These are phyloP conservation scores for Galeruca laticollis DNA, from an alignment of 2,888 invertebrate species.

Conservation along the genomic window DNA sequence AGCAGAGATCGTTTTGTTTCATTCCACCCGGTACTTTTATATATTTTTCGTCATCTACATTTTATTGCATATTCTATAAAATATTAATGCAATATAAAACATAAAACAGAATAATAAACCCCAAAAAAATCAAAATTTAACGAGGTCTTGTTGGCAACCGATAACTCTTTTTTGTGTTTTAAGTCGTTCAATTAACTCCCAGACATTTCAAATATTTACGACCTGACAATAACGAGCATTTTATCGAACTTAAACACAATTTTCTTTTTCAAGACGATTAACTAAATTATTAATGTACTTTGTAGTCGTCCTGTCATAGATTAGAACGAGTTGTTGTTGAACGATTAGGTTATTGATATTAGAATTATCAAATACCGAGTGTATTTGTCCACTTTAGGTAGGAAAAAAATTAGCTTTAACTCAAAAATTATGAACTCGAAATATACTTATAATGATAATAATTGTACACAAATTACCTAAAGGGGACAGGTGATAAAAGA, in stretches of 20 bases:
- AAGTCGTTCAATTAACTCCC: slow-evolving; percentile 26
- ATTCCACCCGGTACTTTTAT: no score
- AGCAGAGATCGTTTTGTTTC: no score
- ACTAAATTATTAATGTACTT: slow-evolving; percentile 36
- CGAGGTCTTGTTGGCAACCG: slow-evolving; percentile 20
- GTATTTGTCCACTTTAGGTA: slow-evolving; percentile 18
- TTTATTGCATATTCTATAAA: no score
- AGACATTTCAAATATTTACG: slow-evolving; percentile 38
- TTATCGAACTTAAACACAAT: slow-evolving; percentile 36
- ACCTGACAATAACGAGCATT: slow-evolving; percentile 28
- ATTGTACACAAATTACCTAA: no score
- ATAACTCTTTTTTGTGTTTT: slow-evolving; percentile 34
- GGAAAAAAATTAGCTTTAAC: slow-evolving; percentile 2
- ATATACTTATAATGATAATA: background rate
- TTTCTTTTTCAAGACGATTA: slow-evolving; percentile 33
- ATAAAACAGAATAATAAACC: background rate
- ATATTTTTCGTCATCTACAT: no score
- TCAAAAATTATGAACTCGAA: slow-evolving; percentile 22
- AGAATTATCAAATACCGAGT: slow-evolving; percentile 4
- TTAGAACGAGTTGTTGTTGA: slow-evolving; percentile 42
- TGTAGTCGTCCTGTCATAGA: slow-evolving; percentile 41
- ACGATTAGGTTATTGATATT: slow-evolving; percentile 19
- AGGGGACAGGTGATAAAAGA: no score
- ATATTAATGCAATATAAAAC: background rate
- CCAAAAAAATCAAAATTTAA: slow-evolving; percentile 29